phyloP scores from a whole-genome alignment of 2,888 invertebrate species.

The Urechis unicinctus region DNA sequence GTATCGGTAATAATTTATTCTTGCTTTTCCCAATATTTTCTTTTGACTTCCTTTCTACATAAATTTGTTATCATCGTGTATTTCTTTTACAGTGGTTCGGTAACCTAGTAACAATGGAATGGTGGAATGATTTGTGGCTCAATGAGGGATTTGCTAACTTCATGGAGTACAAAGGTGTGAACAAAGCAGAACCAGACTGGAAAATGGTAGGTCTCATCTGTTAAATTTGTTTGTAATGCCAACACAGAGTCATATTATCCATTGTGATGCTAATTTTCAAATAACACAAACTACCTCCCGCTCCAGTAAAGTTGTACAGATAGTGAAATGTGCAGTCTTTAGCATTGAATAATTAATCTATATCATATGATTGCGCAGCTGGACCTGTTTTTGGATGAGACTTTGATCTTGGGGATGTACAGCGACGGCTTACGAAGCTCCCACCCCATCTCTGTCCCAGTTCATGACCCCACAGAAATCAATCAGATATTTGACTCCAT shows the following conservation, averaged over 20 bases:
- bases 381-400: slow-evolving; percentile 34
- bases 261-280: too few relatives aligned
- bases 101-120: slow-evolving; percentile 75
- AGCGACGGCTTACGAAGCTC: slow-evolving; percentile 75
- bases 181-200: slow-evolving; percentile 69
- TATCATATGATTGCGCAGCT: slow-evolving; percentile 17
- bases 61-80: too few relatives aligned
- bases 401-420: slow-evolving; percentile 57
- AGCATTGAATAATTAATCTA: neutral
- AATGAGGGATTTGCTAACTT: slow-evolving; percentile 91
- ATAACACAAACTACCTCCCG: too few relatives aligned
- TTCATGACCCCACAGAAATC: slow-evolving; percentile 80
- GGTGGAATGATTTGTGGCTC: slow-evolving; percentile 78
- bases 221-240: too few relatives aligned
- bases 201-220: slow-evolving; percentile 60
- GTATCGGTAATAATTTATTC: too few relatives aligned
- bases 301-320: too few relatives aligned
- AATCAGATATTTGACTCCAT: slow-evolving; percentile 85
- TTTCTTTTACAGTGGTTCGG: slow-evolving; percentile 50
- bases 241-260: too few relatives aligned
- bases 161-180: slow-evolving; percentile 69
- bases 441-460: slow-evolving; percentile 84
- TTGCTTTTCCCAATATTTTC: too few relatives aligned
- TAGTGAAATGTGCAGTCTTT: too few relatives aligned
- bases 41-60: too few relatives aligned